Base-by-base conservation (phyloP, 2,113 vertebrate genomes). In the Pao palembangensis region DNA sequence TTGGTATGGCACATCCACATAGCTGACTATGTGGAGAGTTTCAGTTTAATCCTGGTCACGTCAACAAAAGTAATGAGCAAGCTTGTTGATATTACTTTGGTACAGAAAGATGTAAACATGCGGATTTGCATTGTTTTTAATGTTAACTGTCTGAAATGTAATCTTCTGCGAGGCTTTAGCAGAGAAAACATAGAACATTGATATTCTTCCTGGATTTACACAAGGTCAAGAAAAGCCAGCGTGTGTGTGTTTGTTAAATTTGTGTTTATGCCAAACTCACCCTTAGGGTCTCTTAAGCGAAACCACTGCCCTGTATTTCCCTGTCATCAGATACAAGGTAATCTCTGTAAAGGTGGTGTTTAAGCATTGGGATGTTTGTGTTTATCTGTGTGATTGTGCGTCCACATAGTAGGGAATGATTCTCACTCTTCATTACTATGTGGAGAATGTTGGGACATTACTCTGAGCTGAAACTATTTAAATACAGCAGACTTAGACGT, bases 391-490 rank as follows among this genome's bases (percentile, higher is more conserved):
- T 53, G 54, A 14, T 55, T 43, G 53, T 67, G 54, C 46, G 49
- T n/a, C 13, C 54, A 23, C 21, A 23, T 23, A 23, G 21, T 23
- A 23, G 21, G 21, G 21, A 23, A 23, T 23, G 21, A 23, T 23
- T 23, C 21, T 23, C 21, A 43, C 42, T 43, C 42, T 43, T 43
- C 7, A 43, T 71, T 64, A 85, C 76, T 87, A 84, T 85, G 67
- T 88, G 86, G 90, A 90, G 76, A 86, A 88, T 88, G 21, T 23
- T 23, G 21, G 21, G 21, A 23, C 21, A 23, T 23, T 23, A 23
- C 21, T 23, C 3, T 23, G 3, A 23, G 21, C 21, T 2, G 21
- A 23, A 23, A 23, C 21, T 23, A 23, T 23, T 23, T 23, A 23
- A 23, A 23, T 23, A 23, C 21, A 23, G 3, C 21, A 23, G 21